A percentile compares a stretch with the other conserved stretches of the same genome.
Conservation (phyloP, 2,888 invertebrate species). For the Tenthredo distinguenda region DNA sequence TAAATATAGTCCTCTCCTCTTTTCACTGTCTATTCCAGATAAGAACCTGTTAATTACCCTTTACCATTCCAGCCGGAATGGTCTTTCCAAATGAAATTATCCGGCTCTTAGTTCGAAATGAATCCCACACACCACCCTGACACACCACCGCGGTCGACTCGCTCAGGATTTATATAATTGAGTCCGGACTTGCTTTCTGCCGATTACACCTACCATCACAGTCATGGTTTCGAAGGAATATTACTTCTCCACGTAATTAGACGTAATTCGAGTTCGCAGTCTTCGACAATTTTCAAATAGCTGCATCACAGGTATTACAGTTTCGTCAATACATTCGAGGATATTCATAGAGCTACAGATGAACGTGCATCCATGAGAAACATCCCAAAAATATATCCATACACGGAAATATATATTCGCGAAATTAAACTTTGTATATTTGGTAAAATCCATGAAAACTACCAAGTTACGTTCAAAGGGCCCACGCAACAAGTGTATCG, state of each 20-base stretch:
- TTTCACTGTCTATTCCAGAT: not conserved
- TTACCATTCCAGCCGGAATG: not conserved
- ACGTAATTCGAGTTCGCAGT: not conserved
- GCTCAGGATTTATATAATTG: constrained; percentile 26
- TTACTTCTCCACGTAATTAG: not conserved
- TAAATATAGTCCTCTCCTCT: not conserved
- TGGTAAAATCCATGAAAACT: not conserved
- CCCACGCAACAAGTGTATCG: constrained; percentile 38
- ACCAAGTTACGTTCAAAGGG: not conserved
- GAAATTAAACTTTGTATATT: not conserved
- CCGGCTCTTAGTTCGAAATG: constrained; percentile 6
- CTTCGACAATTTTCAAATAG: not conserved
- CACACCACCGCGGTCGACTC: not conserved
- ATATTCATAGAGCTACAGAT: too few species aligned
- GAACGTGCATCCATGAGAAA: too few species aligned
- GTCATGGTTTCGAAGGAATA: not conserved
- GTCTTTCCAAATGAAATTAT: constrained; percentile 25
- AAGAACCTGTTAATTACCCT: constrained; percentile 21
- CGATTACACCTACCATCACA: not conserved
- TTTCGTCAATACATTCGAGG: not conserved
- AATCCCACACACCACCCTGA: not conserved
- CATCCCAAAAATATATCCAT: not conserved
- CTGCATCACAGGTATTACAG: not conserved
- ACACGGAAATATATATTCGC: not conserved
- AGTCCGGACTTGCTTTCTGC: not conserved